Conservation (phyloP, 2,797 vertebrate species). For the Salarias fasciatus region DNA sequence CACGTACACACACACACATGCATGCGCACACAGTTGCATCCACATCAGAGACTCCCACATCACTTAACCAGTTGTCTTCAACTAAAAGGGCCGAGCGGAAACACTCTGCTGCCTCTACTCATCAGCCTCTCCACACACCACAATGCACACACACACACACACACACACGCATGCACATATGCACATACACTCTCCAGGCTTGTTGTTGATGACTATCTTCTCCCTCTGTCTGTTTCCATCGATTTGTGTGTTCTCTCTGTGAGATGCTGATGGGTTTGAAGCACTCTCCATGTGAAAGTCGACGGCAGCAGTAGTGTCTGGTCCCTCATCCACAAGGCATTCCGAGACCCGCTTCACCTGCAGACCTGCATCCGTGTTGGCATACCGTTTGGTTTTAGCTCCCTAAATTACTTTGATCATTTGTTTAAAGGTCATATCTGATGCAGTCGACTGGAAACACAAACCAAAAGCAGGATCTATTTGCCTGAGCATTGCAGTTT, state of each 20-base stretch:
- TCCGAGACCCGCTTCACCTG: not conserved
- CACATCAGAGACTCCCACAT: constrained; percentile 68
- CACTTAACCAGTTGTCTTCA: constrained; percentile 75
- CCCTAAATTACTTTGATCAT: too few relatives aligned
- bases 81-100: constrained; percentile 56
- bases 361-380: not conserved
- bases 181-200: constrained; percentile 29
- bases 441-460: too few relatives aligned
- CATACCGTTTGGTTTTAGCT: too few relatives aligned
- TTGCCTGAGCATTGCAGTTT: too few relatives aligned
- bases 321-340: not conserved
- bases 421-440: too few relatives aligned
- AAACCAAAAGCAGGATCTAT: too few relatives aligned
- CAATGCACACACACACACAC: constrained; percentile 15
- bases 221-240: constrained; percentile 45
- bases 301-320: constrained; percentile 5
- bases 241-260: constrained; percentile 38
- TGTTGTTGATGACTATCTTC: constrained; percentile 53
- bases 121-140: constrained; percentile 49
- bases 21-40: too few relatives aligned
- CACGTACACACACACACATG: constrained; percentile 3
- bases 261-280: constrained; percentile 15
- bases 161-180: constrained; percentile 20
- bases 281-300: constrained; percentile 15
- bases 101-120: constrained; percentile 50